Evolutionary conservation across 2,797 vertebrate species (phyloP).

Genomic region (Selene dorsalis): DNA sequence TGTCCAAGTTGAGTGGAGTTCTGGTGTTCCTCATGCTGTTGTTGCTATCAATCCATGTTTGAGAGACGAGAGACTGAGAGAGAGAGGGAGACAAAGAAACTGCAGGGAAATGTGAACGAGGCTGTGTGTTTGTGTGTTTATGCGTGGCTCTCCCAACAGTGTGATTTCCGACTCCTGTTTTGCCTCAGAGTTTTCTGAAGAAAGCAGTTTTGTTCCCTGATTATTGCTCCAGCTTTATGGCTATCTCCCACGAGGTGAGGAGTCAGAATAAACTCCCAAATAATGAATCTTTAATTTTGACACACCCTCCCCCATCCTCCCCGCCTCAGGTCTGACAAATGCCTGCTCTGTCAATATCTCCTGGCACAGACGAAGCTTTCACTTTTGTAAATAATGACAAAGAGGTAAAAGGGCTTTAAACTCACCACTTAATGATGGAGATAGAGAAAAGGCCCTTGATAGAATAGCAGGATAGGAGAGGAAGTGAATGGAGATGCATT

Average conservation of each 20-base stretch:
- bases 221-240: constrained; percentile 38
- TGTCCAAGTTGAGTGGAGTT: constrained; percentile 41
- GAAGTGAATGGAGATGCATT: constrained; percentile 10
- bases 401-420: constrained; percentile 62
- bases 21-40: constrained; percentile 42
- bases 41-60: constrained; percentile 31
- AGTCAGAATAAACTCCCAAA: constrained; percentile 46
- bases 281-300: constrained; percentile 58
- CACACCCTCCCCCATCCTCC: not conserved
- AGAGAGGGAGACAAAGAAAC: constrained; percentile 19
- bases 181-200: constrained; percentile 35
- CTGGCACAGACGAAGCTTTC: constrained; percentile 47
- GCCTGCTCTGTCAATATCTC: constrained; percentile 47
- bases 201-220: constrained; percentile 35
- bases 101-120: constrained; percentile 37
- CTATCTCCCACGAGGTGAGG: constrained; percentile 44
- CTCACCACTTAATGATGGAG: constrained; percentile 44
- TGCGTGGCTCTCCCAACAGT: constrained; percentile 7
- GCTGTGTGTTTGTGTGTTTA: constrained; percentile 27
- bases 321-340: constrained; percentile 34
- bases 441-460: constrained; percentile 36
- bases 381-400: constrained; percentile 65
- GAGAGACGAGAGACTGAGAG: constrained; percentile 23
- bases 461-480: constrained; percentile 11
- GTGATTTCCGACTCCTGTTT: constrained; percentile 43